Percentiles rank a stretch among this genome's conserved stretches.
These are phyloP conservation scores for Aphidius ervi DNA, from an alignment of 1,140 invertebrate genomes.

Conservation along the genomic window DNA sequence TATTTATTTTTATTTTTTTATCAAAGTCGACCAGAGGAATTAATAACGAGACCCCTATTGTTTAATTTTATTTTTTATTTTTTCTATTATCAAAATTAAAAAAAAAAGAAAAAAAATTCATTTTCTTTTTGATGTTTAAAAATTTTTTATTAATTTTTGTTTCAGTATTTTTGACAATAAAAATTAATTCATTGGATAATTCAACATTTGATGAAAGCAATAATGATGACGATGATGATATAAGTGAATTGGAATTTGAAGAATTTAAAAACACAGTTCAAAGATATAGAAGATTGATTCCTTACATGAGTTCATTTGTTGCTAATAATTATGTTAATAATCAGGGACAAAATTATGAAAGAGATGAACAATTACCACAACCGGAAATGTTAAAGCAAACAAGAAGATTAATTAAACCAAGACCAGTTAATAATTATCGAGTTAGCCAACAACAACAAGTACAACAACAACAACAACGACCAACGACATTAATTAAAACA, in stretches of 20 bases:
- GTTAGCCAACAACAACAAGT: background rate
- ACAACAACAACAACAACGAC: background rate
- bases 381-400: slow-evolving; percentile 14
- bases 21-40: too few species aligned
- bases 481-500: slow-evolving; percentile 19
- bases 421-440: background rate
- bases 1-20: background rate
- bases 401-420: slow-evolving; percentile 11
- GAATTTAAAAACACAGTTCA: slow-evolving; percentile 49
- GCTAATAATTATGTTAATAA: slow-evolving; percentile 55
- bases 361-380: slow-evolving; percentile 19
- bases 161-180: slow-evolving; percentile 28
- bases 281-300: slow-evolving; percentile 70
- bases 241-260: slow-evolving; percentile 32
- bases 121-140: too few species aligned
- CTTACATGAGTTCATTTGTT: slow-evolving; percentile 76
- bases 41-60: too few species aligned
- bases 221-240: slow-evolving; percentile 30
- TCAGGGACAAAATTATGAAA: slow-evolving; percentile 11
- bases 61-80: slow-evolving; percentile 5
- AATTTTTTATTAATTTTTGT: slow-evolving; percentile 3
- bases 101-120: too few species aligned
- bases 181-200: slow-evolving; percentile 3
- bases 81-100: background rate
- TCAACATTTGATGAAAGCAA: slow-evolving; percentile 21